Conservation (phyloP, 2,113 vertebrate species). For the Silurus asotus region DNA sequence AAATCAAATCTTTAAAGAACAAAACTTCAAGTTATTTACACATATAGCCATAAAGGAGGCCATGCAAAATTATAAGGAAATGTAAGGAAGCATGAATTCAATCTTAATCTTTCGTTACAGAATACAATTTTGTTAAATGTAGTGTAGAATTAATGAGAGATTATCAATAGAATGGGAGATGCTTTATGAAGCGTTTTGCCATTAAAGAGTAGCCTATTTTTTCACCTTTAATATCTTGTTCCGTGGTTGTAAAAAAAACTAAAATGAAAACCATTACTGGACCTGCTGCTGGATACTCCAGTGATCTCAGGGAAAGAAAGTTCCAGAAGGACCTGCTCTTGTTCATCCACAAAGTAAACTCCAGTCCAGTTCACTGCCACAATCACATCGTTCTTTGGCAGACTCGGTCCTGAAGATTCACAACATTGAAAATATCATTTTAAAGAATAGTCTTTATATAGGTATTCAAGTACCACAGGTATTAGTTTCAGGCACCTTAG, state of each 20-base stretch:
- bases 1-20: background rate
- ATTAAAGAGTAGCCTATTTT: background rate
- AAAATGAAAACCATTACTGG: background rate
- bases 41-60: background rate
- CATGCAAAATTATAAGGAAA: background rate
- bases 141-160: background rate
- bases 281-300: constrained; percentile 94
- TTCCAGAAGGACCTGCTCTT: constrained; percentile 95
- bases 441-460: background rate
- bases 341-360: constrained; percentile 95
- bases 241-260: background rate
- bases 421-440: background rate
- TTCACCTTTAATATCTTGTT: background rate
- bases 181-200: background rate
- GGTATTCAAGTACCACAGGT: background rate
- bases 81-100: background rate
- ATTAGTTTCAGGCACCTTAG: background rate
- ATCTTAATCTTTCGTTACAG: background rate
- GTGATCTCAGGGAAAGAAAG: constrained; percentile 95
- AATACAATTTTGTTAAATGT: background rate
- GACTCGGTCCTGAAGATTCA: constrained; percentile 79
- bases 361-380: constrained; percentile 98
- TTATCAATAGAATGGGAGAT: background rate
- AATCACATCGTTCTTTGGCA: constrained; percentile 94
- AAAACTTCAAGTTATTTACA: background rate